Evolutionary conservation across 2,113 vertebrate species (phyloP).

Genomic region (Lycocorax pyrrhopterus): DNA sequence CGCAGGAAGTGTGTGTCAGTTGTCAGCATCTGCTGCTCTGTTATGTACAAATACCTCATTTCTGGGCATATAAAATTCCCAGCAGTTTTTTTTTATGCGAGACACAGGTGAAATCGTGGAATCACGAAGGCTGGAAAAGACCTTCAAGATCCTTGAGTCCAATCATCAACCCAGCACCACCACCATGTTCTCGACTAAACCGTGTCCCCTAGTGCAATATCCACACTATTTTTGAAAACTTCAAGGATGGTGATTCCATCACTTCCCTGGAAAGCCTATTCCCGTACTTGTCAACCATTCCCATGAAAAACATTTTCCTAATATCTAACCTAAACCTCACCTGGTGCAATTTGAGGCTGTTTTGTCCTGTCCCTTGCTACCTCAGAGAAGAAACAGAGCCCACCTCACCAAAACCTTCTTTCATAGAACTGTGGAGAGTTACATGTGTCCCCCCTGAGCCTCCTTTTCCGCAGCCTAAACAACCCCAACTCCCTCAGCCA

Average conservation of each 20-base stretch:
- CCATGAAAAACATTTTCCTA: background rate
- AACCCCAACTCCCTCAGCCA: background rate
- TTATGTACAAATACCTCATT: constrained; percentile 10
- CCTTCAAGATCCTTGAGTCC: background rate
- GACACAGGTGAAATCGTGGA: background rate
- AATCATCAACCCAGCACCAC: background rate
- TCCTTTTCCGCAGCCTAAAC: background rate
- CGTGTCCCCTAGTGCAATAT: no score
- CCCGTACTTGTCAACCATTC: background rate
- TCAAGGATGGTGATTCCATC: background rate
- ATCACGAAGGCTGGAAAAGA: background rate
- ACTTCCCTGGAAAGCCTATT: background rate
- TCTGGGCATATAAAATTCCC: background rate
- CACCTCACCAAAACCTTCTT: background rate
- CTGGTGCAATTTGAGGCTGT: background rate
- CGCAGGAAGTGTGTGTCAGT: background rate
- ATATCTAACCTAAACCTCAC: background rate
- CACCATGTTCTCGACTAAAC: background rate
- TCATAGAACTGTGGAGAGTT: background rate
- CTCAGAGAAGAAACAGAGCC: background rate
- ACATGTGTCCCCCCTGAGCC: rapidly evolving
- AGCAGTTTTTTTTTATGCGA: background rate
- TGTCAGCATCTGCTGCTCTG: background rate
- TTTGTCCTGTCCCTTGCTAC: background rate
- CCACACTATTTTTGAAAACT: background rate